A percentile compares a stretch with the other conserved stretches of the same genome.
These are phyloP conservation scores for Odontophorus gujanensis DNA, from an alignment of 2,113 vertebrate species.

Conservation along the genomic window DNA sequence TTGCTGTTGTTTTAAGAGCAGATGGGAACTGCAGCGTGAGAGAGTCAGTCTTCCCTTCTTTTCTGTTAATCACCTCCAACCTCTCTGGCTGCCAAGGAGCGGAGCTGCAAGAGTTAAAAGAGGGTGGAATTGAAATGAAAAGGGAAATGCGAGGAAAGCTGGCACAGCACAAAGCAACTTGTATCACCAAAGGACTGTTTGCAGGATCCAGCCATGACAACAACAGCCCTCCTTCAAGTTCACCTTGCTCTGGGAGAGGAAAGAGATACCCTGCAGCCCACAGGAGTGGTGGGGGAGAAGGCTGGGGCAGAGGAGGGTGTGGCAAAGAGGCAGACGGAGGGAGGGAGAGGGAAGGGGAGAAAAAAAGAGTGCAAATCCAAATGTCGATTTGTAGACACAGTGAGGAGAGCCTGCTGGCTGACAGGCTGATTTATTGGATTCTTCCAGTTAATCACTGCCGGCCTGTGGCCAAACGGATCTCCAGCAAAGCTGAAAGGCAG, in stretches of 20 bases:
- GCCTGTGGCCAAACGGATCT: constrained; percentile 90
- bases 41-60: not conserved
- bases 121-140: constrained; percentile 24
- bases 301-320: not conserved
- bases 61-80: not conserved
- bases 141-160: not conserved
- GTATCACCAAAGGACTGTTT: constrained; percentile 40
- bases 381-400: constrained; percentile 89
- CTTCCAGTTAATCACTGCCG: constrained; percentile 93
- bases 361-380: constrained; percentile 82
- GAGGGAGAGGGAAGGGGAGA: not conserved
- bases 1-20: not conserved
- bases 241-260: constrained; percentile 66
- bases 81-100: not conserved
- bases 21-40: not conserved
- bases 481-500: constrained; percentile 90
- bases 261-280: constrained; percentile 50
- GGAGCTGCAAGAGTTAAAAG: constrained; percentile 11
- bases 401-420: constrained; percentile 88
- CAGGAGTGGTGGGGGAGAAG: not conserved
- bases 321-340: not conserved
- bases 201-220: constrained; percentile 10
- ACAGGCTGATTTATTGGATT: constrained; percentile 98
- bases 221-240: constrained; percentile 73
- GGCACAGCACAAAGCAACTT: constrained; percentile 33